These are phyloP conservation scores for Eupithecia inturbata DNA, from an alignment of 2,888 invertebrate species.

Conservation along the genomic window DNA sequence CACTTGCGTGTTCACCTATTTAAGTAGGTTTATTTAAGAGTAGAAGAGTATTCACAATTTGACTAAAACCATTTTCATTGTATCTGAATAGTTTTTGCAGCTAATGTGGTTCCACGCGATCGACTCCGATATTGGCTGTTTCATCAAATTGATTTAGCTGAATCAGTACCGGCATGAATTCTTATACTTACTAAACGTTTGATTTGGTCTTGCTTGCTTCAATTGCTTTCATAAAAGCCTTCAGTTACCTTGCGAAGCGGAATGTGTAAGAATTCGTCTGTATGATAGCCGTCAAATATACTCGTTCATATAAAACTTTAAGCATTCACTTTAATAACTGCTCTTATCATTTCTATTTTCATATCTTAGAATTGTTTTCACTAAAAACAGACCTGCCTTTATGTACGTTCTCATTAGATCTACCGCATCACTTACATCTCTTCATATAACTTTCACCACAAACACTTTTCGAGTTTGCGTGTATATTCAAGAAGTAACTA, in stretches of 20 bases:
- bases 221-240: background rate
- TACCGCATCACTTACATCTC: background rate
- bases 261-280: background rate
- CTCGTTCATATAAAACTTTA: background rate
- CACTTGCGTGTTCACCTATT: background rate
- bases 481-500: conserved; percentile 7
- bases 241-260: background rate
- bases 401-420: background rate
- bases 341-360: background rate
- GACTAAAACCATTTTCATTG: conserved; percentile 5
- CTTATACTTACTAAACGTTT: background rate
- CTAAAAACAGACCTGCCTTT: background rate
- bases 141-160: background rate
- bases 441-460: background rate
- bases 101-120: conserved; percentile 25
- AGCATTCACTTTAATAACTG: background rate
- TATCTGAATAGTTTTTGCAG: conserved; percentile 6
- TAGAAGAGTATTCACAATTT: background rate
- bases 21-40: background rate
- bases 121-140: conserved; percentile 34
- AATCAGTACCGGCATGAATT: background rate
- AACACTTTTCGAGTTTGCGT: background rate
- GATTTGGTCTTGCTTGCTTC: background rate
- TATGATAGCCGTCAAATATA: background rate
- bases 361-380: no score